phyloP scores from a whole-genome alignment of 1,140 invertebrate species.

The Macrosteles quadrilineatus region DNA sequence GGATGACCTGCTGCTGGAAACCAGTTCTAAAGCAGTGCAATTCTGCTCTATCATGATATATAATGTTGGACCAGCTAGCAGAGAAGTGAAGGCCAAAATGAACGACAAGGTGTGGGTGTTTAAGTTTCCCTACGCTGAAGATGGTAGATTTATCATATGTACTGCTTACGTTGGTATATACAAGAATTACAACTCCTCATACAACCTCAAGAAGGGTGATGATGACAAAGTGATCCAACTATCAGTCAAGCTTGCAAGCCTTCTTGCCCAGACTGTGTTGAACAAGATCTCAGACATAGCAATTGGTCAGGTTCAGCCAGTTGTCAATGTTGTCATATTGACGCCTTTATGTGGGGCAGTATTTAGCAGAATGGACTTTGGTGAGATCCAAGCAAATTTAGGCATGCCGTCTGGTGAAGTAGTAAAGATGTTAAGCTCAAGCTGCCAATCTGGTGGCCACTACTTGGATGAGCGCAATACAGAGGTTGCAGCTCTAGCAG shows the following conservation, averaged over 20 bases:
- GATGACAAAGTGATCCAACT: neutral
- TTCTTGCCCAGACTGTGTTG: neutral
- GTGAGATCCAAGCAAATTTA: too few species aligned
- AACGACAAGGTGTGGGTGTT: neutral
- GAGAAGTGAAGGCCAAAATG: conserved; percentile 7
- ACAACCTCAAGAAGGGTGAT: neutral
- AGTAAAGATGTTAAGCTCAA: too few species aligned
- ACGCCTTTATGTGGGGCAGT: too few species aligned
- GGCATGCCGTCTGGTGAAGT: too few species aligned
- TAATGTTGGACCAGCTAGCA: neutral
- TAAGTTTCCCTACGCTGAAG: neutral
- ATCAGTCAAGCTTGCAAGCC: neutral
- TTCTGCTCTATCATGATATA: neutral
- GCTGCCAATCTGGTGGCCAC: too few species aligned
- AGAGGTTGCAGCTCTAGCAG: too few species aligned
- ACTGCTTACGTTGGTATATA: neutral
- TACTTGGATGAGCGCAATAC: too few species aligned
- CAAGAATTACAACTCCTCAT: neutral
- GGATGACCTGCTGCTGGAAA: neutral
- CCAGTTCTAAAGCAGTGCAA: neutral
- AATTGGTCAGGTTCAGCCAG: neutral
- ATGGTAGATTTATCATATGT: neutral
- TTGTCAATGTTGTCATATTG: too few species aligned
- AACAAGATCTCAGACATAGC: neutral
- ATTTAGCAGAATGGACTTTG: too few species aligned